Percentiles rank a stretch among this genome's conserved stretches.
Evolutionary conservation across 2,888 invertebrate species (phyloP).

Genomic region (Eupithecia vulgata): DNA sequence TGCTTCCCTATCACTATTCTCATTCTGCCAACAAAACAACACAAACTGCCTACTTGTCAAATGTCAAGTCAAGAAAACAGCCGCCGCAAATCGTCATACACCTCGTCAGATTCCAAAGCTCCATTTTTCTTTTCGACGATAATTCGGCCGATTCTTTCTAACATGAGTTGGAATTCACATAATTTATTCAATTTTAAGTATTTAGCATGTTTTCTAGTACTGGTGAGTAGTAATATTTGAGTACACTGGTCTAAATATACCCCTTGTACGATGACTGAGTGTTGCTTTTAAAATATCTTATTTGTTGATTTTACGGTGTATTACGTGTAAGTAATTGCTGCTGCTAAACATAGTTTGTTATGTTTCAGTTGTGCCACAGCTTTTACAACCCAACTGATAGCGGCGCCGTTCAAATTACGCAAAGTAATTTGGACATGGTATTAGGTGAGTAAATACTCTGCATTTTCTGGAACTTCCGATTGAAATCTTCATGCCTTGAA

Average conservation of each 20-base stretch:
- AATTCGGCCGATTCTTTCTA: conserved; percentile 42
- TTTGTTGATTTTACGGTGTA: conserved; percentile 72
- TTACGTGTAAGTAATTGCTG: conserved; percentile 67
- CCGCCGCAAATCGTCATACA: conserved; percentile 4
- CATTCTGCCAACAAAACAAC: background rate
- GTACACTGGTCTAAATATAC: conserved; percentile 5
- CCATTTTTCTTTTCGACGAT: conserved; percentile 49
- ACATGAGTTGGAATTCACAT: conserved; percentile 59
- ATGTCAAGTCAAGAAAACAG: background rate
- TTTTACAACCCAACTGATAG: conserved; percentile 91
- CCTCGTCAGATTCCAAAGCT: conserved; percentile 38
- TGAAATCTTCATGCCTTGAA: background rate
- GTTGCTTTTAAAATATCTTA: conserved; percentile 46
- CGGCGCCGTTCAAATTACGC: conserved; percentile 91
- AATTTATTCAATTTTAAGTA: conserved; percentile 64
- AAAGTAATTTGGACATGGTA: conserved; percentile 92
- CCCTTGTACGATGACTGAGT: conserved; percentile 29
- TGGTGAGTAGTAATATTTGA: conserved; percentile 61
- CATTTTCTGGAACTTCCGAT: conserved; percentile 41
- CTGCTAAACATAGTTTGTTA: conserved; percentile 62
- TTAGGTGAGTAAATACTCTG: conserved; percentile 85
- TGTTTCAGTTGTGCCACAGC: conserved; percentile 80
- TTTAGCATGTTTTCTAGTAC: conserved; percentile 60
- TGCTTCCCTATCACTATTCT: background rate
- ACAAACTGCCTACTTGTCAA: conserved; percentile 5